Base-by-base conservation (phyloP, 2,888 invertebrate genomes). In the Catonia carolina region DNA sequence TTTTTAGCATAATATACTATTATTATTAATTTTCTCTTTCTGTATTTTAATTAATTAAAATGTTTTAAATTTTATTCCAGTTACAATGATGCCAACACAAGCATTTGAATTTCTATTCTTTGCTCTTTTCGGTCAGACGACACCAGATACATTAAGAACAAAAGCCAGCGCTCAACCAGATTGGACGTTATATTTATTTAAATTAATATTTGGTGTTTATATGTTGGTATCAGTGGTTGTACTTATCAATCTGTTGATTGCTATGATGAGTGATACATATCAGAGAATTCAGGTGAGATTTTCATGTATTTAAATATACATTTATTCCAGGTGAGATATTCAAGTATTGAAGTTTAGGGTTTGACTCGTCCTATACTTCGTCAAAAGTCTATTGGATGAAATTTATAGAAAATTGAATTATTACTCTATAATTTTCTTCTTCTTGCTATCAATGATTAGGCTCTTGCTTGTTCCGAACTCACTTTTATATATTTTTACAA, bases 261-360 rank as follows among this genome's bases (percentile, higher is more conserved):
- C 99, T 80, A 99, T 99, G 98, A 98, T 99, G 97, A 96, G 97
- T 72, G 98, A 99, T 81, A 99, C 99, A 61, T 99, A 99, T 76
- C 98, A 99, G 75, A 82, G 95, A 73, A 98, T 98, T 72, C 95
- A 98, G 83, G 94, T 87, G 84, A 81, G 31, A 17, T 8, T 20
- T 31, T 6, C 8, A 27, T 6, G 8, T 27, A 27, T 27, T 27
- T n/a, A 2, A 41, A 15, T 12, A 17, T 2, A 41, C n/a, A 14
- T 7, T 41, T 8, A 7, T 33, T 10, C 8, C 12, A 10, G 12
- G 8, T 33, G 8, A 33, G 12, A 33, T 12, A 33, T 33, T 33
- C 35, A 33, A 33, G 8, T 12, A 33, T 10, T 10, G 8, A 10
- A 35, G n/a, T 1, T 35, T 35, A n/a, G n/a, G 12, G 12, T 33